Conservation (phyloP, 2,888 invertebrate genomes). For the Temnothorax unifasciatus region DNA sequence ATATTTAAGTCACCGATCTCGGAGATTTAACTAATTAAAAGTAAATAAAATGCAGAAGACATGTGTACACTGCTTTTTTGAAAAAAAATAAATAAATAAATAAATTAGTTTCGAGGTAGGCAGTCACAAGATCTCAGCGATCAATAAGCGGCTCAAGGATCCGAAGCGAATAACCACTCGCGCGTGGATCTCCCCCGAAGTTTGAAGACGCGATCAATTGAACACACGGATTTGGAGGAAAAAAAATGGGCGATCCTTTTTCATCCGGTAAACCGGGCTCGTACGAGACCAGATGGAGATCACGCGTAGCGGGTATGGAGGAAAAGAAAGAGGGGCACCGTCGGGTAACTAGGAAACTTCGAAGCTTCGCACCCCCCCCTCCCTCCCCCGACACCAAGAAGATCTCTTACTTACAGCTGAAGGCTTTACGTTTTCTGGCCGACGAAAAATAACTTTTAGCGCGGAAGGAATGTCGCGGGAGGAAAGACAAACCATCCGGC, state of each 20-base stretch:
- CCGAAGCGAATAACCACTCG: slow-evolving; percentile 32
- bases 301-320: not conserved
- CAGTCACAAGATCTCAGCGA: slow-evolving; percentile 3
- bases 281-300: slow-evolving; percentile 31
- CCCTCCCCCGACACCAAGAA: not conserved
- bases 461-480: slow-evolving; percentile 41
- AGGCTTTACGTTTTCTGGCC: slow-evolving; percentile 57
- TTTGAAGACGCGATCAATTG: slow-evolving; percentile 33
- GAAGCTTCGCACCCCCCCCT: slow-evolving; percentile 29
- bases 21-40: not conserved
- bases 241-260: slow-evolving; percentile 45
- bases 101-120: slow-evolving; percentile 1
- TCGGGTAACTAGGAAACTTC: slow-evolving; percentile 67
- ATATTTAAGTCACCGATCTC: not conserved
- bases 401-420: slow-evolving; percentile 65
- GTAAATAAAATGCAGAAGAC: not conserved
- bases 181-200: slow-evolving; percentile 5
- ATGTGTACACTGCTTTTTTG: not conserved
- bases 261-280: slow-evolving; percentile 38
- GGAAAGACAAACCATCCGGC: slow-evolving; percentile 50
- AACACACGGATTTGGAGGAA: slow-evolving; percentile 30
- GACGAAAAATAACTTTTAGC: slow-evolving; percentile 66
- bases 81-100: not conserved
- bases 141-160: slow-evolving; percentile 23
- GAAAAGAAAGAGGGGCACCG: slow-evolving; percentile 4